These are phyloP conservation scores for Parasteatoda tepidariorum DNA, from an alignment of 1,140 invertebrate genomes.

Conservation along the genomic window DNA sequence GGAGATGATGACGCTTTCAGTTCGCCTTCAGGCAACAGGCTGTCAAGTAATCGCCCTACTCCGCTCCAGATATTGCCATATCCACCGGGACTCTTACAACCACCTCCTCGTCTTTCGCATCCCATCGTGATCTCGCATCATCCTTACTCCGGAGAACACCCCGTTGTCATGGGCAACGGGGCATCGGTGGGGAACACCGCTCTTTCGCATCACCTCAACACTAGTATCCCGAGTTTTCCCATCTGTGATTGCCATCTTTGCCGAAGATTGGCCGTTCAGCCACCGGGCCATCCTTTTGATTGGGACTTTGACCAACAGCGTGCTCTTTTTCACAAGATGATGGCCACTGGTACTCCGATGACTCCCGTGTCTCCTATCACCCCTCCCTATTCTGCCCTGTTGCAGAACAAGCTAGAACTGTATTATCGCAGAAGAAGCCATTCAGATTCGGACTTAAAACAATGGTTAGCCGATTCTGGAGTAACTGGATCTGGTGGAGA, in stretches of 20 bases:
- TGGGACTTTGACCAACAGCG: constrained; percentile 70
- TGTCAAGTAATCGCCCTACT: constrained; percentile 16
- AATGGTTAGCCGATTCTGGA: constrained; percentile 61
- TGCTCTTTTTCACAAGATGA: constrained; percentile 71
- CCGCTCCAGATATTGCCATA: constrained; percentile 3
- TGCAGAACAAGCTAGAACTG: constrained; percentile 79
- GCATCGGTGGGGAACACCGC: constrained; percentile 37
- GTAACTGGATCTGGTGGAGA: constrained; percentile 62
- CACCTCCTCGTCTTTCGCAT: background rate
- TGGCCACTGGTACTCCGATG: constrained; percentile 70
- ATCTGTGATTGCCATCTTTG: constrained; percentile 59
- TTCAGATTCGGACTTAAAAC: constrained; percentile 77
- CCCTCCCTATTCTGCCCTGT: constrained; percentile 62
- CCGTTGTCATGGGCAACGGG: constrained; percentile 59
- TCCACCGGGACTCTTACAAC: background rate
- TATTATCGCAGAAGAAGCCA: constrained; percentile 75
- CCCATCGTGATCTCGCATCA: constrained; percentile 11
- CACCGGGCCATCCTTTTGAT: background rate
- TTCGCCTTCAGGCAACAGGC: constrained; percentile 48
- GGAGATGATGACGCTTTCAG: constrained; percentile 28
- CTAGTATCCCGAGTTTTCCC: constrained; percentile 11
- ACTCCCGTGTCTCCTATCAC: constrained; percentile 62
- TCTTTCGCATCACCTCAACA: constrained; percentile 19
- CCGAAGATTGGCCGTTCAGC: constrained; percentile 22
- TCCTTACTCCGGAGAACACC: background rate